Evolutionary conservation across 2,797 vertebrate genomes (phyloP), one percentile per base, ranked within the genome.

Genomic region (Chaunax sp.): DNA sequence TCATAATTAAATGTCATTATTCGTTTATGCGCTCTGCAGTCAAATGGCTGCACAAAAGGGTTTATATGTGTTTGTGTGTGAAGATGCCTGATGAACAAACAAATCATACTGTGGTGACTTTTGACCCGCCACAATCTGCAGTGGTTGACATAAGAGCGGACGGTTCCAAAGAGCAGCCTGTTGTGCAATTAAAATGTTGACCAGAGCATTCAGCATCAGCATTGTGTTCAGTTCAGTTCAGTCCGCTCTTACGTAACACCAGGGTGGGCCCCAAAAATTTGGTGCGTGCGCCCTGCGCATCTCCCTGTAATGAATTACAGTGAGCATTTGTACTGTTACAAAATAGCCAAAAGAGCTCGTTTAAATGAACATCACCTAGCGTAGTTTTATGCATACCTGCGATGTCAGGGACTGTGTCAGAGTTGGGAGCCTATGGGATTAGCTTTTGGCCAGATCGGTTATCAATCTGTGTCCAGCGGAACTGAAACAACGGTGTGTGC

Each of bases 111-210:
- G 51, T 63, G 62, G 47, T 68, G 65, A 55, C 69, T 81, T 78
- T 77, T 76, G 81, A 83, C 78, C 81, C 47, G 15, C 44, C 45
- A 64, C 75, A 81, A 57, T 67, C 71, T 75, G 72, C 53, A 43
- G 26, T 20, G 44, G 54, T 78, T 85, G 81, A 72, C 80, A 69
- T 41, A 82, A 84, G 55, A 64, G 33, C 37, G n/a, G 54, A 28
- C 43, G 46, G 51, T 56, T 77, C 71, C 71, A 86, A 87, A 87
- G 78, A 78, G 75, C 72, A 78, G 54, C 18, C 63, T 58, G 66
- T 77, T 82, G 60, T 57, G 75, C 76, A 87, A 86, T 87, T 80
- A 78, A 82, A 80, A 66, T 37, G 72, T 75, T 80, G 75, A 79
- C 38, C 72, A 35, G 52, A 74, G 41, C 54, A 18, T 4, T 9